Evolutionary conservation across 2,113 vertebrate genomes (phyloP).

Genomic region (Gallinago paraguaiae): DNA sequence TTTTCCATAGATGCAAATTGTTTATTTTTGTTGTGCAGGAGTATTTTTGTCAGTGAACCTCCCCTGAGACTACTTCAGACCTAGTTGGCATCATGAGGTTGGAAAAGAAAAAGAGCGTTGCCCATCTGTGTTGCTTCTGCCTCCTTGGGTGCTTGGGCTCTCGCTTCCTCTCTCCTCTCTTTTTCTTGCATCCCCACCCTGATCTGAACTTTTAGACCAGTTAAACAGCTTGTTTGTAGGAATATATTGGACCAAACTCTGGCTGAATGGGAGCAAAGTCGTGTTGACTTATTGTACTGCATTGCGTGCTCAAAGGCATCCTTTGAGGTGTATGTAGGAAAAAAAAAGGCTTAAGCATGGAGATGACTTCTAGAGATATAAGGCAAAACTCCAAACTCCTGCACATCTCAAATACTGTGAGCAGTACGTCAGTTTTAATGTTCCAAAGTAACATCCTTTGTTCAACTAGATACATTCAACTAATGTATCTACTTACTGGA

Average conservation of each 20-base stretch:
- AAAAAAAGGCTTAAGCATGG: background rate
- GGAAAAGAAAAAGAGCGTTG: background rate
- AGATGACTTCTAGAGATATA: background rate
- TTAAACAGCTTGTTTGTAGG: background rate
- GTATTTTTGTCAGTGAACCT: background rate
- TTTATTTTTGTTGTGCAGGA: background rate
- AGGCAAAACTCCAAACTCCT: background rate
- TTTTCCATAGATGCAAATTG: background rate
- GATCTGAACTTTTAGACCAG: background rate
- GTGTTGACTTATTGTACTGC: background rate
- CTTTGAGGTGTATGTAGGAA: background rate
- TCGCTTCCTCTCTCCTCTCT: background rate
- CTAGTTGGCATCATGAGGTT: background rate
- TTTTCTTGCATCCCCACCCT: background rate
- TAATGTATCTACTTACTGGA: background rate
- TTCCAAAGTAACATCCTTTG: background rate
- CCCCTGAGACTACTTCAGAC: background rate
- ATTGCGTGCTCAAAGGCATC: background rate
- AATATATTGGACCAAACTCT: background rate
- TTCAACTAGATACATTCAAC: background rate
- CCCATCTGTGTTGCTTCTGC: background rate
- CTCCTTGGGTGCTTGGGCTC: background rate
- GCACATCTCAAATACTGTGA: background rate
- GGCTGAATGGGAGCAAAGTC: background rate
- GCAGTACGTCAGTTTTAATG: background rate